Percentiles rank a stretch among this genome's conserved stretches.
Evolutionary conservation across 2,888 invertebrate genomes (phyloP).

Genomic region (Platynereis dumerilii): DNA sequence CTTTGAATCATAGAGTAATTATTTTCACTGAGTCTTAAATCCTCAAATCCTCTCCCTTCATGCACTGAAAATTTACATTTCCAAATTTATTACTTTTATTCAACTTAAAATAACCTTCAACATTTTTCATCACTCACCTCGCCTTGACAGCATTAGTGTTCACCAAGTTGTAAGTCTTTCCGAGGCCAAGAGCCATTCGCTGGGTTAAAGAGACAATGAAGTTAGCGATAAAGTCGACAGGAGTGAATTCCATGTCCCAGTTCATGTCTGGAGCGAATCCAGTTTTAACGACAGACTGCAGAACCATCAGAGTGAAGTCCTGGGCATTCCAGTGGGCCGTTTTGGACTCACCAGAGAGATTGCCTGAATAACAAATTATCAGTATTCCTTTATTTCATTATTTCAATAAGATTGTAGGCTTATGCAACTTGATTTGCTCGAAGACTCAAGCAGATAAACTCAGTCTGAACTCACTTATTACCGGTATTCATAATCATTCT

Average conservation of each 20-base stretch:
- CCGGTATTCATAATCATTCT: no score
- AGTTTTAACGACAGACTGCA: constrained; percentile 53
- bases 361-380: constrained; percentile 49
- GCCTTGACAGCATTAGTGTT: constrained; percentile 55
- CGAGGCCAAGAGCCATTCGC: constrained; percentile 51
- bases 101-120: no score
- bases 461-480: no score
- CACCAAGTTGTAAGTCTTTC: constrained; percentile 61
- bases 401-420: no score
- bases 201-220: constrained; percentile 56
- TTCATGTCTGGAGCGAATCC: constrained; percentile 57
- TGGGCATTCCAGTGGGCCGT: constrained; percentile 61
- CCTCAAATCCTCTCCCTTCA: no score
- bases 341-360: constrained; percentile 56
- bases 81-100: background rate
- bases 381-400: no score
- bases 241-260: constrained; percentile 64
- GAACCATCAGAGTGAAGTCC: constrained; percentile 62
- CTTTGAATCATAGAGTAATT: no score
- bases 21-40: no score
- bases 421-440: no score
- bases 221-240: constrained; percentile 62
- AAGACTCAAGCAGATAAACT: no score
- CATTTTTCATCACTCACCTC: no score
- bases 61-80: no score